Conservation (phyloP, 2,113 vertebrate genomes). For the Grammomys dolichurus region DNA sequence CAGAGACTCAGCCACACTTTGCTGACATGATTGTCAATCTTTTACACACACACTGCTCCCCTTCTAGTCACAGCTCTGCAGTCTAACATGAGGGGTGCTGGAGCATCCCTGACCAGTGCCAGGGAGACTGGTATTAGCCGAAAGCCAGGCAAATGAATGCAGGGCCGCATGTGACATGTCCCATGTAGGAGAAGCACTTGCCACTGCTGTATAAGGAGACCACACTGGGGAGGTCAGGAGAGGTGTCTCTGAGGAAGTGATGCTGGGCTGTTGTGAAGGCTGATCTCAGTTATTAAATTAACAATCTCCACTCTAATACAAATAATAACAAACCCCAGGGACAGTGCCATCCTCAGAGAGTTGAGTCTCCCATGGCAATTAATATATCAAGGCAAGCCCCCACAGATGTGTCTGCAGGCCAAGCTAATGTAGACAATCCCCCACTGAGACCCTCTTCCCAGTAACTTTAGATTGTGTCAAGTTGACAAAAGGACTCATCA, state of each 20-base stretch:
- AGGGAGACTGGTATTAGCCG: neutral
- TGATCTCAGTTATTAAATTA: neutral
- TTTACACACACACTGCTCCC: neutral
- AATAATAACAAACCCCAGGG: too few relatives aligned
- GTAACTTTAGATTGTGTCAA: neutral
- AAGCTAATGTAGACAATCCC: neutral
- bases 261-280: neutral
- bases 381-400: neutral
- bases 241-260: neutral
- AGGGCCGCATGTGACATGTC: too few relatives aligned
- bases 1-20: neutral
- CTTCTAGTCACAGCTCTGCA: neutral
- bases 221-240: neutral
- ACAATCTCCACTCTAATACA: neutral
- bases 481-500: neutral
- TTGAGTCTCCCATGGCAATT: too few relatives aligned
- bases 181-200: neutral
- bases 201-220: neutral
- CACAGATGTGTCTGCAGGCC: neutral
- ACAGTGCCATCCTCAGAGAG: neutral
- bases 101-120: neutral
- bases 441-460: neutral
- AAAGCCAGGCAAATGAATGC: neutral
- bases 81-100: neutral
- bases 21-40: neutral